phyloP scores from a whole-genome alignment of 2,888 invertebrate genomes.

The Helobdella robusta region DNA sequence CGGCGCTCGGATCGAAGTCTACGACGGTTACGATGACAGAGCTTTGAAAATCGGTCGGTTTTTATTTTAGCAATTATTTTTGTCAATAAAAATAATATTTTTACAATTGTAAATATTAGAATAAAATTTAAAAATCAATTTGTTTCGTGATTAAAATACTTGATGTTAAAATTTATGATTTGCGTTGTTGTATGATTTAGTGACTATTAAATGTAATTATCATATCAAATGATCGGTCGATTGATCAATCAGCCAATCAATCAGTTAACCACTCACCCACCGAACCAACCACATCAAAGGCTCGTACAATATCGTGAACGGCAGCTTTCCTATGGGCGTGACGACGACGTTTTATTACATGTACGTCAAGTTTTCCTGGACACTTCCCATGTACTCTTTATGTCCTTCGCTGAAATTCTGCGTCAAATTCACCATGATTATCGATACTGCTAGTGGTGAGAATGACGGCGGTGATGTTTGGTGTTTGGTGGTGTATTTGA shows the following conservation, averaged over 20 bases:
- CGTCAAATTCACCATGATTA: constrained; percentile 64
- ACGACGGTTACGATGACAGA: constrained; percentile 35
- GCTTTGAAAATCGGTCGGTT: constrained; percentile 25
- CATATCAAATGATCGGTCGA: too few relatives aligned
- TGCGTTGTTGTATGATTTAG: too few relatives aligned
- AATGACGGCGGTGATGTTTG: neutral
- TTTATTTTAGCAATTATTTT: too few relatives aligned
- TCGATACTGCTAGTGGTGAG: constrained; percentile 64
- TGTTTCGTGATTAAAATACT: too few relatives aligned
- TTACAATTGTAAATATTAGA: too few relatives aligned
- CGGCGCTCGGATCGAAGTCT: constrained; percentile 46
- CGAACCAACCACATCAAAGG: too few relatives aligned
- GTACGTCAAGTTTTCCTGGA: constrained; percentile 62
- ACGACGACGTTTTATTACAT: constrained; percentile 71
- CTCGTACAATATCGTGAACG: constrained; percentile 61
- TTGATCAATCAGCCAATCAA: too few relatives aligned
- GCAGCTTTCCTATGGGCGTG: constrained; percentile 72
- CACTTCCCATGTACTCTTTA: constrained; percentile 31
- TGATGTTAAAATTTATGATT: too few relatives aligned
- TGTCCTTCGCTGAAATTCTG: constrained; percentile 64
- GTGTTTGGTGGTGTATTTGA: neutral
- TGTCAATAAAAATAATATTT: too few relatives aligned
- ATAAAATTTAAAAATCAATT: too few relatives aligned
- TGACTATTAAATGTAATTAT: too few relatives aligned
- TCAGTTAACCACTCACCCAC: too few relatives aligned